Conservation (phyloP, 2,888 invertebrate genomes). For the Fragum sueziense region DNA sequence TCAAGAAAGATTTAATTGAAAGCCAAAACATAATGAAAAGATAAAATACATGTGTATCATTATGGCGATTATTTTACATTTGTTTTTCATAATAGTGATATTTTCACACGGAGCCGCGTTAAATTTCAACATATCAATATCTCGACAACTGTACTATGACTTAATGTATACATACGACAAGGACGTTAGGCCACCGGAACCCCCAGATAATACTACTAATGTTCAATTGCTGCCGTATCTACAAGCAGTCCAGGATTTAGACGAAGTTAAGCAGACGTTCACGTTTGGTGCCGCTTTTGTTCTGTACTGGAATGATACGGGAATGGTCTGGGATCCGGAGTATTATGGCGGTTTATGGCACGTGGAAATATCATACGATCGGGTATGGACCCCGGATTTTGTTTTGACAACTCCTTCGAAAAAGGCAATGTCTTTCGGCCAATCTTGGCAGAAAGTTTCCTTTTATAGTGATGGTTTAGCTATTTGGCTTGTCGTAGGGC, state of each 20-base stretch:
- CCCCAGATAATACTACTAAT: conserved; percentile 11
- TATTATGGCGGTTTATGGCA: conserved; percentile 18
- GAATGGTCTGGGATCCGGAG: conserved; percentile 32
- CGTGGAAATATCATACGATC: conserved; percentile 9
- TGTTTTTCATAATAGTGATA: neutral
- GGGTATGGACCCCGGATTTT: conserved; percentile 57
- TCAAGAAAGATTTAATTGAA: no score
- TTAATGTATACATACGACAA: conserved; percentile 29
- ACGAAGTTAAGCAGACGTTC: conserved; percentile 45
- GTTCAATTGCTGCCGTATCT: conserved; percentile 25
- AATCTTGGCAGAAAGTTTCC: conserved; percentile 45
- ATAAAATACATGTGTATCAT: no score
- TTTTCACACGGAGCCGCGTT: neutral
- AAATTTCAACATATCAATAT: neutral
- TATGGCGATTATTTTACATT: no score
- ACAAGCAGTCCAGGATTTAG: conserved; percentile 40
- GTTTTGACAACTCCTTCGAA: conserved; percentile 51
- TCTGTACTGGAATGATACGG: conserved; percentile 35
- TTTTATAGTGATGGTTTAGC: conserved; percentile 35
- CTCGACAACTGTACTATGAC: neutral
- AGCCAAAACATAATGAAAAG: no score
- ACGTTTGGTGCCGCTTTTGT: conserved; percentile 18
- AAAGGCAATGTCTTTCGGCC: conserved; percentile 39
- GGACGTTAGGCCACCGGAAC: conserved; percentile 13
- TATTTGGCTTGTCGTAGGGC: conserved; percentile 38